Conservation (phyloP, 1,140 invertebrate species). For the Parasteatoda tepidariorum region DNA sequence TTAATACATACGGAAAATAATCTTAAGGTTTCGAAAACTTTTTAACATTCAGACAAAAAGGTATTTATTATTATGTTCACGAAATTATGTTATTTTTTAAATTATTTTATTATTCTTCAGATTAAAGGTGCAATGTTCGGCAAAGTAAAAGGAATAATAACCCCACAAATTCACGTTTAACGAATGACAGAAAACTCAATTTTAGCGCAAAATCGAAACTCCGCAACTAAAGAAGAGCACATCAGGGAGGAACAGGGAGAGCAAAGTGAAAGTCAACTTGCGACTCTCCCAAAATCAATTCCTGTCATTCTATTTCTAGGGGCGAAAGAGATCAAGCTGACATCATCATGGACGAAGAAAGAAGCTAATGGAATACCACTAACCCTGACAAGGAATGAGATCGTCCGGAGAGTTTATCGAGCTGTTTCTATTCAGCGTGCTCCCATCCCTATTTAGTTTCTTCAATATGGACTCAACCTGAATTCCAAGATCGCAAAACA, state of each 20-base stretch:
- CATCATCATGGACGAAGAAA: background rate
- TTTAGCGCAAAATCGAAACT: background rate
- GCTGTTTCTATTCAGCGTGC: conserved; percentile 8
- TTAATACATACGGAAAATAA: too few relatives aligned
- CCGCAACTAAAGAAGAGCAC: background rate
- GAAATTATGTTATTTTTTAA: too few relatives aligned
- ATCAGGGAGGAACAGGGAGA: background rate
- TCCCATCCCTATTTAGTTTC: background rate
- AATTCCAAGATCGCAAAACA: conserved; percentile 22
- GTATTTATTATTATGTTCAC: too few relatives aligned
- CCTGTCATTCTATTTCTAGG: conserved; percentile 24
- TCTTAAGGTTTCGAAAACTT: too few relatives aligned
- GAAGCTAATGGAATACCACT: background rate
- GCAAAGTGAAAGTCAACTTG: conserved; percentile 6
- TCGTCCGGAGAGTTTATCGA: conserved; percentile 47
- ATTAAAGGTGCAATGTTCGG: background rate
- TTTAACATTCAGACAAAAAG: too few relatives aligned
- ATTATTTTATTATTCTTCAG: background rate
- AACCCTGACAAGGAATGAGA: conserved; percentile 1
- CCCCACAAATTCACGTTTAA: background rate
- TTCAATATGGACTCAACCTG: background rate
- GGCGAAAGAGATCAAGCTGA: conserved; percentile 24
- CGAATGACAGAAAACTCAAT: background rate
- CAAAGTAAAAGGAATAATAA: background rate
- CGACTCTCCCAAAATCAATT: conserved; percentile 31